Base-by-base conservation (phyloP, 2,797 vertebrate genomes). In the Hippoglossus hippoglossus region DNA sequence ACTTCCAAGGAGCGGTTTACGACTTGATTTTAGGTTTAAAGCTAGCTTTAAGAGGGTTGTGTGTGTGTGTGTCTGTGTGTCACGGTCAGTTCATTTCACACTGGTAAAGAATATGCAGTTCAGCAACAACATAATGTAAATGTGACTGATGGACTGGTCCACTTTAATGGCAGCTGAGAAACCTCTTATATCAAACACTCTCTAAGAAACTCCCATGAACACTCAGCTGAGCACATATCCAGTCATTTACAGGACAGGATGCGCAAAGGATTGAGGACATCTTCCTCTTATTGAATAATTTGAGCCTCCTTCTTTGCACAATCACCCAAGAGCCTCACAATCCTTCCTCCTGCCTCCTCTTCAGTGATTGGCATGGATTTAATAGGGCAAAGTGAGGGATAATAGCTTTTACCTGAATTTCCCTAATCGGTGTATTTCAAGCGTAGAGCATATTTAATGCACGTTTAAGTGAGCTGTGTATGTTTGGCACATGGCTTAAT, bases 111-210 rank as follows among this genome's bases (percentile, higher is more conserved):
- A 71, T 26, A 63, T 51, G 59, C 63, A 61, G 1, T 68, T 65
- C 68, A 47, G 41, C 55, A 24, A 63, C 9, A 39, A 68, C 78
- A 81, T n/a, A 11, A 49, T 49, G 47, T 88, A 57, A 85, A 87
- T 66, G 59, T 86, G 72, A 88, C 46, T 18, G 44, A 46, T 46
- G 41, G 12, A 13, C 41, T 46, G 15, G 15, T 16, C 44, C 44
- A 46, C 18, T 79, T 89, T 84, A 67, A 85, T 75, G 78, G 68
- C 2, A 41, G 73, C 71, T 19, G 55, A 77, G 67, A 87, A 80
- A 74, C 54, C 55, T 81, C 82, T 49, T 73, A 76, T 89, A 87
- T 86, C 86, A 87, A 82, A 82, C 79, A 80, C 70, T 73, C 77
- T 79, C 78, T 79, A 57, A 26, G 74, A 74, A 81, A 55, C 52